Conservation (phyloP, 2,797 vertebrate genomes). For the Danio jaintianensis region DNA sequence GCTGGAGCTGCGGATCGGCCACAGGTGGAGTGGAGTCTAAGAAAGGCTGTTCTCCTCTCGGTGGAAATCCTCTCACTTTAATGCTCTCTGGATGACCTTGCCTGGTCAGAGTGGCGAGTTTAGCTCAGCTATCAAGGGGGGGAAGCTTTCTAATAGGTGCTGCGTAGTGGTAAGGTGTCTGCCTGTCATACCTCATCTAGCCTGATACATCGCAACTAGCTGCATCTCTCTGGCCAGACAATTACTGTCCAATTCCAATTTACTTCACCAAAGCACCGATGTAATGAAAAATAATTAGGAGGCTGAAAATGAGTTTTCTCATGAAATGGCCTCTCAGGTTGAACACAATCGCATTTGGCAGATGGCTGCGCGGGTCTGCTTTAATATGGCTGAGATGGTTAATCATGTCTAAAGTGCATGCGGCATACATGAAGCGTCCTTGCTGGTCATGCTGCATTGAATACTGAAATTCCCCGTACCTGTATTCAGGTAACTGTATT, state of each 20-base stretch:
- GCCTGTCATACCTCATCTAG: conserved; percentile 98
- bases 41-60: conserved; percentile 80
- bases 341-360: conserved; percentile 95
- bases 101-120: conserved; percentile 65
- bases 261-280: conserved; percentile 87
- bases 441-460: conserved; percentile 70
- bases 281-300: conserved; percentile 99
- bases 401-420: conserved; percentile 91
- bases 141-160: conserved; percentile 91
- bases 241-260: conserved; percentile 99
- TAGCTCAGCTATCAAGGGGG: conserved; percentile 87
- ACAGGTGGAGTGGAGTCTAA: conserved; percentile 57
- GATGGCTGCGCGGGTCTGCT: conserved; percentile 89
- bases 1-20: conserved; percentile 58
- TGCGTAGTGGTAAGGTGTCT: conserved; percentile 91
- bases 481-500: neutral
- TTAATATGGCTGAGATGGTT: conserved; percentile 93
- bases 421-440: conserved; percentile 87
- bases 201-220: conserved; percentile 93
- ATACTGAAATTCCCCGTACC: neutral
- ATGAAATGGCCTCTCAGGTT: conserved; percentile 93
- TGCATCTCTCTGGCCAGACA: conserved; percentile 88
- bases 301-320: conserved; percentile 98
- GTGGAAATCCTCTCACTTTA: conserved; percentile 79
- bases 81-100: conserved; percentile 88